phyloP scores from a whole-genome alignment of 1,140 invertebrate species.

The Aricia agestis region DNA sequence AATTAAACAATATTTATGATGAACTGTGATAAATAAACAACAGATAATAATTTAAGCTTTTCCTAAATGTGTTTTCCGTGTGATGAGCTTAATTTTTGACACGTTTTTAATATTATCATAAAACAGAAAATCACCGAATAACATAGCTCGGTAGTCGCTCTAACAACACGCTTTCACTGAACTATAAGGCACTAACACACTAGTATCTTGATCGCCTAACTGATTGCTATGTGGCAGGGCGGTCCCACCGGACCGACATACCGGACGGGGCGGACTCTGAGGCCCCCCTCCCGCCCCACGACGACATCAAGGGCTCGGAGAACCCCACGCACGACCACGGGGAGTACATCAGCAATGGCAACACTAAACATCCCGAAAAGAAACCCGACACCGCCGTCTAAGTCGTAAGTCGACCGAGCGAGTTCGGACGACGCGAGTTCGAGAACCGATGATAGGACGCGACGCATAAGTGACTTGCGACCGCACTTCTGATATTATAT shows the following conservation, averaged over 20 bases:
- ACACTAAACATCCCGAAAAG: conserved; percentile 76
- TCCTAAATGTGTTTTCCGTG: too few relatives aligned
- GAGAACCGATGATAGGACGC: conserved; percentile 17
- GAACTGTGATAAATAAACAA: too few relatives aligned
- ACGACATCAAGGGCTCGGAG: conserved; percentile 73
- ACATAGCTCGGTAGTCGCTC: not conserved
- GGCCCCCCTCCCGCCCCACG: conserved; percentile 67
- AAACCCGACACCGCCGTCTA: conserved; percentile 79
- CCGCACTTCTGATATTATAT: not conserved
- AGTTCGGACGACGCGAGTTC: not conserved
- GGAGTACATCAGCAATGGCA: conserved; percentile 77
- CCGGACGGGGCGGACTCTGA: conserved; percentile 73
- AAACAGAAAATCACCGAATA: too few relatives aligned
- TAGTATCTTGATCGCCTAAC: conserved; percentile 63
- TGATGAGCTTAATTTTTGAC: too few relatives aligned
- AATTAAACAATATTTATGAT: too few relatives aligned
- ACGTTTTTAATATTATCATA: too few relatives aligned
- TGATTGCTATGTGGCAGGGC: conserved; percentile 73
- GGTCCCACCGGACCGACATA: conserved; percentile 77
- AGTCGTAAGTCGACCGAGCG: conserved; percentile 40
- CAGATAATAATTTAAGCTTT: too few relatives aligned
- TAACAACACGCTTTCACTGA: conserved; percentile 22
- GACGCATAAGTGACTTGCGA: too few relatives aligned
- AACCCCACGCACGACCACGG: conserved; percentile 77
- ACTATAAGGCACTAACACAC: conserved; percentile 26